Base-by-base conservation (phyloP, 2,888 invertebrate species). In the Chrysodeixis includens region DNA sequence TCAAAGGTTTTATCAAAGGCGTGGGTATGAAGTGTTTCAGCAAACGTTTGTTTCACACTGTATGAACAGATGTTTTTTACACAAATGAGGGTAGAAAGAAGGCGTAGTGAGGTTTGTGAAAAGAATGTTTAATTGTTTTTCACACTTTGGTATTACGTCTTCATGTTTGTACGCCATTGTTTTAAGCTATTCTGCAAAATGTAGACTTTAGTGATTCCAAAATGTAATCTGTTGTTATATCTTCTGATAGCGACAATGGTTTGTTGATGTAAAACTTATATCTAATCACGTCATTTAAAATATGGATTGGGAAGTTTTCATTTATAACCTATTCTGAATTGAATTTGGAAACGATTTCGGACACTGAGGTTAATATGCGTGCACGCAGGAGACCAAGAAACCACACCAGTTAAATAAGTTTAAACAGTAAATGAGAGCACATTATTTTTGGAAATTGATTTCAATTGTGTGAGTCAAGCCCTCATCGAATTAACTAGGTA, bases 11-110 rank as follows among this genome's bases (percentile, higher is more conserved):
- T n/a, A n/a, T n/a, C n/a, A n/a, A n/a, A n/a, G n/a, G n/a, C n/a
- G n/a, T n/a, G n/a, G n/a, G n/a, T n/a, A n/a, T 74, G 77, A 76
- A 80, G 72, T 70, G 65, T 76, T 71, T 60, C 70, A 58, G 55
- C 66, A 49, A 61, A 61, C 64, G 44, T 67, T 76, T 75, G 66
- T 64, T 56, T 52, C 44, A 46, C 54, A 65, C 26, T 71, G 66
- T 66, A 62, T 66, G 62, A 63, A 59, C 63, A 53, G 58, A 54
- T 20, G 56, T 16, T 69, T 53, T 9, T 62, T 71, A 67, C 9
- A 56, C 54, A 67, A 71, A 74, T 55, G 58, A 59, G 60, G 63
- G 58, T 54, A 57, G 65, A 68, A 74, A 63, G 58, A 12, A 62
- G 22, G 54, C 52, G 52, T 52, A 53, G 46, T 58, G 54, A 59